phyloP scores from a whole-genome alignment of 2,888 invertebrate species.

The Tetranychus piercei region DNA sequence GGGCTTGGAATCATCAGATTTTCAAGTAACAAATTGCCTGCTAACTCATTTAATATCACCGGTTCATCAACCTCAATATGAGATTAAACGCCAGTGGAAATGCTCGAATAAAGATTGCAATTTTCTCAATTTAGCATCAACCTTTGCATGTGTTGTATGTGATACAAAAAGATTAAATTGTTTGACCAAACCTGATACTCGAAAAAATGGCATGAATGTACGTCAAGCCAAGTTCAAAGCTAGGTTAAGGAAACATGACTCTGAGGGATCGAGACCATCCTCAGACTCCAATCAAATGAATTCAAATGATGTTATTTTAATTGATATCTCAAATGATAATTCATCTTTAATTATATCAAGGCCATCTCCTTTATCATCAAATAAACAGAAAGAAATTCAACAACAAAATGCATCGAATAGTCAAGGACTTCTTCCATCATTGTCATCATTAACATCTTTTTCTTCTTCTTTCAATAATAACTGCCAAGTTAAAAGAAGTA shows the following conservation, averaged over 20 bases:
- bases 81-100: conserved; percentile 4
- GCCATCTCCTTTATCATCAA: not conserved
- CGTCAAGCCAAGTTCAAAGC: conserved; percentile 16
- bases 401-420: not conserved
- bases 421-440: not conserved
- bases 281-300: not conserved
- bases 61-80: not conserved
- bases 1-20: not conserved
- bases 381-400: not conserved
- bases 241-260: not conserved
- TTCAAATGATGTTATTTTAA: not conserved
- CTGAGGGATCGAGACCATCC: not conserved
- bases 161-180: not conserved
- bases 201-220: not conserved
- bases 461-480: not conserved
- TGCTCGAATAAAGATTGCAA: not conserved
- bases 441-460: not conserved
- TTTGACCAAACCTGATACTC: not conserved
- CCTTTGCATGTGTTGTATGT: not conserved
- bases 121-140: not conserved
- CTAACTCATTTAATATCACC: not conserved
- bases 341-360: not conserved
- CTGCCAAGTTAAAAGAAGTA: not conserved
- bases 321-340: not conserved
- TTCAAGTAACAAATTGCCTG: not conserved